These are phyloP conservation scores for Emydoidea blandingii DNA, from an alignment of 2,797 vertebrate genomes.

Conservation along the genomic window DNA sequence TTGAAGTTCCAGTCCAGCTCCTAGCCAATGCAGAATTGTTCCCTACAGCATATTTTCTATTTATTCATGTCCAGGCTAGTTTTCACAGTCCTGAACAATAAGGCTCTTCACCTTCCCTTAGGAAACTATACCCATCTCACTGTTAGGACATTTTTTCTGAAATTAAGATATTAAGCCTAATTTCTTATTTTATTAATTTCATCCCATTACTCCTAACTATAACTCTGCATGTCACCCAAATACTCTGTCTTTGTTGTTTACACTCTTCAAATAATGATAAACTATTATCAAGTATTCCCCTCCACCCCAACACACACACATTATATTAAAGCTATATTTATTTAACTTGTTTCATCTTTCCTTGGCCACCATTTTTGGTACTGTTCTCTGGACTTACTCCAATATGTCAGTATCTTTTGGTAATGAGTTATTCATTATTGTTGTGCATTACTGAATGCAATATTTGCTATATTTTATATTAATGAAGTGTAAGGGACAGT, in stretches of 20 bases:
- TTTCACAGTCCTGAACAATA: background rate
- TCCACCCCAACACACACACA: background rate
- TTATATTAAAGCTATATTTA: background rate
- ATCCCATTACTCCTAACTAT: background rate
- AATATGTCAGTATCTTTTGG: background rate
- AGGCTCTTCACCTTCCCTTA: background rate
- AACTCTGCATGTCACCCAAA: background rate
- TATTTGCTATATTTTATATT: background rate
- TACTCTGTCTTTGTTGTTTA: background rate
- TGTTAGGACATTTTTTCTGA: background rate
- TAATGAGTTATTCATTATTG: background rate
- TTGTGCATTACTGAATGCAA: background rate
- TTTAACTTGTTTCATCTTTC: background rate
- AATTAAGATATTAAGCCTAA: background rate
- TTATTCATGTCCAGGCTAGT: background rate
- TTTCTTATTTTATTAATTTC: background rate
- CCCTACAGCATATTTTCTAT: background rate
- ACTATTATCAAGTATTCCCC: background rate
- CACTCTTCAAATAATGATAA: background rate
- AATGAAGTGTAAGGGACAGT: background rate
- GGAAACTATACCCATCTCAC: background rate
- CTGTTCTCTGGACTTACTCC: background rate
- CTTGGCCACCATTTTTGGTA: background rate
- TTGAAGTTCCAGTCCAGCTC: background rate
- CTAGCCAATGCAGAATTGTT: background rate